Conservation (phyloP, 2,113 vertebrate species). For the Microcebus lehilahytsara region DNA sequence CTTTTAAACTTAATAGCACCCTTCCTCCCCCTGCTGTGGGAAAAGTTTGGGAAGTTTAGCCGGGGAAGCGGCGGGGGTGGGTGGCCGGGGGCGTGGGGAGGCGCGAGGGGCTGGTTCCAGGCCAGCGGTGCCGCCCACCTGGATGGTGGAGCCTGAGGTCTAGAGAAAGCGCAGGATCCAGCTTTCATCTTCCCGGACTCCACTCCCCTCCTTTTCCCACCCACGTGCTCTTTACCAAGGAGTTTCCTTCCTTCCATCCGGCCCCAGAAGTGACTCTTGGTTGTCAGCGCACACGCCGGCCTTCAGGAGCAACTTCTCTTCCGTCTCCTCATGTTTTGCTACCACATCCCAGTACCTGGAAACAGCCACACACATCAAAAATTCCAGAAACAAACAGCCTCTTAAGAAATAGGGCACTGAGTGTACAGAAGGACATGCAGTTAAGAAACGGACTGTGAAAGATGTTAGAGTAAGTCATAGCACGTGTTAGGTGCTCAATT, state of each 20-base stretch:
- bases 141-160: background rate
- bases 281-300: background rate
- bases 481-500: background rate
- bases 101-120: background rate
- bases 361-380: background rate
- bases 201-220: background rate
- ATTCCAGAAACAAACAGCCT: background rate
- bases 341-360: background rate
- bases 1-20: slow-evolving; percentile 68
- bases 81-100: accelerated
- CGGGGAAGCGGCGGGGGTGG: accelerated
- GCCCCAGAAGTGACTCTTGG: background rate
- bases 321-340: background rate
- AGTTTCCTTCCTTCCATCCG: background rate
- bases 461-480: background rate
- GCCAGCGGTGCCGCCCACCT: background rate
- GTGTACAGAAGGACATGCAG: background rate
- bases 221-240: background rate
- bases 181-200: background rate
- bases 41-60: background rate
- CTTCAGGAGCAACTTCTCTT: background rate
- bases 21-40: slow-evolving; percentile 35
- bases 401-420: background rate
- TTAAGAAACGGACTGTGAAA: background rate
- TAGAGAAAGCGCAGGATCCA: background rate